Conservation (phyloP, 2,113 vertebrate genomes). For the Ochotona curzoniae region DNA sequence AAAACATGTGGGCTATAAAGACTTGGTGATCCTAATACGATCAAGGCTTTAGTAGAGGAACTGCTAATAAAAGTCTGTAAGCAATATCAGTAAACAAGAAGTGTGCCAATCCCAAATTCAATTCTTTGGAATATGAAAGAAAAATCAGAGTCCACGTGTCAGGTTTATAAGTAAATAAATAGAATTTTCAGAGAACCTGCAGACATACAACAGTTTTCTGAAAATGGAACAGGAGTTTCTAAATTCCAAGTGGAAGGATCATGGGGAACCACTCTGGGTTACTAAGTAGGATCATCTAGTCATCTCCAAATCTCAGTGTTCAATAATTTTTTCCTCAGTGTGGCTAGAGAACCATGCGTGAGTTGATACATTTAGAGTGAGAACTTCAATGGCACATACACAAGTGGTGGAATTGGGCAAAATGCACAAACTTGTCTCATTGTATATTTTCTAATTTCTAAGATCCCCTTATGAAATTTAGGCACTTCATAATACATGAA, state of each 20-base stretch:
- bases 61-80: not conserved
- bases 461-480: not conserved
- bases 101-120: not conserved
- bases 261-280: not conserved
- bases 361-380: not conserved
- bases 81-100: not conserved
- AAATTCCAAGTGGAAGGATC: not conserved
- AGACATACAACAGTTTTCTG: not conserved
- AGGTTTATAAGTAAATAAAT: conserved; percentile 5
- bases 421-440: not conserved
- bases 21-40: not conserved
- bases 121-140: not conserved
- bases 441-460: not conserved
- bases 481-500: not conserved
- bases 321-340: not conserved
- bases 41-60: not conserved
- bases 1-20: not conserved
- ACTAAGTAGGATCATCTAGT: not conserved
- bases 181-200: not conserved
- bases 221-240: not conserved
- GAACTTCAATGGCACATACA: conserved; percentile 10
- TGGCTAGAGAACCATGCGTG: not conserved
- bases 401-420: not conserved
- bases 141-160: not conserved
- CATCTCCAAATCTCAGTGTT: not conserved